phyloP scores from a whole-genome alignment of 1,140 invertebrate species.

The Drosophila sturtevanti region DNA sequence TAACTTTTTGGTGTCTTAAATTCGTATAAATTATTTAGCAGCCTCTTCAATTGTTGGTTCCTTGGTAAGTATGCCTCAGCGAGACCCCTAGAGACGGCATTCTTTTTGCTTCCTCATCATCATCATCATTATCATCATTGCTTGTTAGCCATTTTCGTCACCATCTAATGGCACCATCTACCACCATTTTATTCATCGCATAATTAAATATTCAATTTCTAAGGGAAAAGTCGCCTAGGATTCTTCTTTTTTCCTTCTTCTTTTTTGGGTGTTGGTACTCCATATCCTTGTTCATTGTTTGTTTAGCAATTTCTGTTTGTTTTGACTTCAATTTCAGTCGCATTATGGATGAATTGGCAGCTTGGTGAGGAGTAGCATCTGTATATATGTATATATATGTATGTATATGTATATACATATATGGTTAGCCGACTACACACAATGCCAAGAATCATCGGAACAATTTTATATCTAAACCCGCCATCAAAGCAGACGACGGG shows the following conservation, averaged over 20 bases:
- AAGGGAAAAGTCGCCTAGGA: constrained; percentile 28
- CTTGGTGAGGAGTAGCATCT: constrained; percentile 3
- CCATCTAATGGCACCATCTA: constrained; percentile 45
- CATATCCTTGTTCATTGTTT: constrained; percentile 34
- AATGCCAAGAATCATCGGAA: constrained; percentile 56
- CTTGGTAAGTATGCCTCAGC: constrained; percentile 28
- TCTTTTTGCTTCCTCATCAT: not conserved
- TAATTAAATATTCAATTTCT: constrained; percentile 80
- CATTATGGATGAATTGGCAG: constrained; percentile 58
- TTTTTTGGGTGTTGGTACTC: constrained; percentile 21
- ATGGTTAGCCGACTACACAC: constrained; percentile 26
- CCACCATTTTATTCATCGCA: constrained; percentile 66
- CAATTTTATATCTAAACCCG: constrained; percentile 32
- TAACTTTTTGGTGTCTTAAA: constrained; percentile 36
- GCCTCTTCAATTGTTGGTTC: constrained; percentile 39
- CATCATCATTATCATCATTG: constrained; percentile 23
- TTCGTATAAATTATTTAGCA: constrained; percentile 76
- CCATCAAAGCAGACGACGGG: constrained; percentile 32
- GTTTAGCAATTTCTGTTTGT: constrained; percentile 52
- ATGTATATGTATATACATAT: constrained; percentile 13
- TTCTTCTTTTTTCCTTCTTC: constrained; percentile 55
- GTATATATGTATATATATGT: too few relatives aligned
- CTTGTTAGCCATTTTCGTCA: constrained; percentile 60
- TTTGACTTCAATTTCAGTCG: constrained; percentile 66
- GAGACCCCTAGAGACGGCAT: constrained; percentile 24